These are phyloP conservation scores for Trichechus manatus DNA, from an alignment of 2,113 vertebrate species.

Conservation along the genomic window DNA sequence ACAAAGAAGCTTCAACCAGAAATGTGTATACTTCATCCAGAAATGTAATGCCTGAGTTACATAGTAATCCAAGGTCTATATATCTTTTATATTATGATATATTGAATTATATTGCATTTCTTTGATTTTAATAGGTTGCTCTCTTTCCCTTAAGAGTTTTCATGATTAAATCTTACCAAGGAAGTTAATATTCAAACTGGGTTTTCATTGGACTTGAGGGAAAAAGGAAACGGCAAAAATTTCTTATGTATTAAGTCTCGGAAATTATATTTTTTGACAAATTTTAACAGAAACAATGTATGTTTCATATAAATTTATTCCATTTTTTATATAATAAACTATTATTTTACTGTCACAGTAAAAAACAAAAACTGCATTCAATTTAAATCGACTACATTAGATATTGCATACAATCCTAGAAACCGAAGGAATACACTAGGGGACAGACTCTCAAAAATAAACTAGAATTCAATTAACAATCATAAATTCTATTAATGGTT, in stretches of 20 bases:
- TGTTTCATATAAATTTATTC: conserved; percentile 30
- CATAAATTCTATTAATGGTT: not conserved
- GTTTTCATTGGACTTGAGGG: not conserved
- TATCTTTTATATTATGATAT: not conserved
- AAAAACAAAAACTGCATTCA: not conserved
- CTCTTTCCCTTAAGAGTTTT: not conserved
- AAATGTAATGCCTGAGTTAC: not conserved
- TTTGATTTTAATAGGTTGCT: not conserved
- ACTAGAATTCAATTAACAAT: not conserved
- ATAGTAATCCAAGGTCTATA: not conserved
- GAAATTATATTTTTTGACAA: conserved; percentile 24
- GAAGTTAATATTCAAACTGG: conserved; percentile 11
- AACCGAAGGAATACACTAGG: not conserved
- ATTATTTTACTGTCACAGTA: conserved; percentile 28
- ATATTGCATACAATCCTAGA: not conserved
- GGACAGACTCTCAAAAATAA: conserved; percentile 17
- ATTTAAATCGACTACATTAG: conserved; percentile 7
- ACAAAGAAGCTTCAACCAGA: conserved; percentile 27
- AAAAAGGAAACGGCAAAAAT: conserved; percentile 33
- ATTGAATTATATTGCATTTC: not conserved
- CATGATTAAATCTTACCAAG: conserved; percentile 36
- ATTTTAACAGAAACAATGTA: not conserved
- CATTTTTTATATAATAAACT: conserved; percentile 8
- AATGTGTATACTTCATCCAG: not conserved
- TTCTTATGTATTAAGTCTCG: conserved; percentile 1